Evolutionary conservation across 2,888 invertebrate genomes (phyloP).

Genomic region (Eretmocerus hayati): DNA sequence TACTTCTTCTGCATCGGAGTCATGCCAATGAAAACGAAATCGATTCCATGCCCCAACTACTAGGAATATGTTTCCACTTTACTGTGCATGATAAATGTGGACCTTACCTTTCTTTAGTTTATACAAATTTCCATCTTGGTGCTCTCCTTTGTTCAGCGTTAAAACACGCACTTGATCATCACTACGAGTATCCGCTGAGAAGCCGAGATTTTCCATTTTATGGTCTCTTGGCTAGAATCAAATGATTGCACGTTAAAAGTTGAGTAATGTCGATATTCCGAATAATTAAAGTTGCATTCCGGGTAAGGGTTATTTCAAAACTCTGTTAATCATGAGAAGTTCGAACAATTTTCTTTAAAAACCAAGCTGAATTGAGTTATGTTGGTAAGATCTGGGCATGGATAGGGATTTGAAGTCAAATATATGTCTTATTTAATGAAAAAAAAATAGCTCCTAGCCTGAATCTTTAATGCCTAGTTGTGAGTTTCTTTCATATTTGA

Average conservation of each 20-base stretch:
- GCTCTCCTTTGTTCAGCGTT: constrained; percentile 68
- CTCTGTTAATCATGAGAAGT: neutral
- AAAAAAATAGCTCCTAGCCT: no score
- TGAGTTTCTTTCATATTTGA: neutral
- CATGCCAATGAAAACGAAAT: no score
- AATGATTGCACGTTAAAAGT: neutral
- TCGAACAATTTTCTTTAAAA: neutral
- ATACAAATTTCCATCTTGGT: constrained; percentile 68
- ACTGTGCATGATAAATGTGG: neutral
- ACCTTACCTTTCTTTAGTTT: constrained; percentile 47
- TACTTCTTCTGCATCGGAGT: no score
- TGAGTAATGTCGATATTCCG: no score
- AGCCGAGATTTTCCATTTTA: constrained; percentile 22
- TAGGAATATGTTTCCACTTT: no score
- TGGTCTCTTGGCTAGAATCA: constrained; percentile 11
- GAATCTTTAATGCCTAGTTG: no score
- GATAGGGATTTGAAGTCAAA: neutral
- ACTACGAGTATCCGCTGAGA: constrained; percentile 20
- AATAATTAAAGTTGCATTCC: no score
- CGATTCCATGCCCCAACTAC: no score
- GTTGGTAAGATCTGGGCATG: neutral
- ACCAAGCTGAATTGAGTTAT: neutral
- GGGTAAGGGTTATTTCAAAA: no score
- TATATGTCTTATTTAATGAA: no score
- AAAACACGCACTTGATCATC: constrained; percentile 54